Base-by-base conservation (phyloP, 2,888 invertebrate genomes). In the Abscondita cerata region DNA sequence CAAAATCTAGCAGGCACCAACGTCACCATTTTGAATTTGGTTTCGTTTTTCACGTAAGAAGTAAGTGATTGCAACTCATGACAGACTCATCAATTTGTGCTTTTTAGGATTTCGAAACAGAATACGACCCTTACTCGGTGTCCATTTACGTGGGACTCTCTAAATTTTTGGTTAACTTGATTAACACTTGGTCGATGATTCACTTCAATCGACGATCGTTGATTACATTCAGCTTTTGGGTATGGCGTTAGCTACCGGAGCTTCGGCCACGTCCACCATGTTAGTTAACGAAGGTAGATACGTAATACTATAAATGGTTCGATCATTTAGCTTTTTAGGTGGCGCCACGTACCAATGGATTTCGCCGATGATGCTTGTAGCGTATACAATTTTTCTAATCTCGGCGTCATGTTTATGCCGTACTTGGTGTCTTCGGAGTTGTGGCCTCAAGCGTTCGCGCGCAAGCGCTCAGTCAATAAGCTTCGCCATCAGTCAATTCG, bases 361-460 rank as follows among this genome's bases (percentile, higher is more conserved):
- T 1, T 85, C 86, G 1, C 82, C 86, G 0, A 64, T 81, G 0
- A 81, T 84, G 55, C 75, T 87, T 1, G 70, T 86, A 8, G 73
- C 85, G 1, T 86, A 85, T 72, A 86, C 87, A 1, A 82, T 84
- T 56, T 85, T 0, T 85, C 85, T 5, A 25, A 25, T 6, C 80
- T 86, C 40, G 87, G 86, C 0, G 77, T 86, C 67, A 76, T 87
- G 34, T 84, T 85, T 4, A 85, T 87, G 18, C 87, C 87, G 0
- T 87, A 86, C 86, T 86, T 86, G n/a, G 85, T 87, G 85, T 86
- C 86, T 0, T 86, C 86, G 0, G 87, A 87, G 77, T 75, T 87
- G 2, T 87, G 85, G 70, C 86, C 0, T 80, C 84, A 1, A 85
- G 86, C 65, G 86, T 87, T 44, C n/a, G n/a, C 81, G 87, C 18